A percentile compares a stretch with the other conserved stretches of the same genome.
Conservation (phyloP, 1,140 invertebrate species). For the Adelges cooleyi region DNA sequence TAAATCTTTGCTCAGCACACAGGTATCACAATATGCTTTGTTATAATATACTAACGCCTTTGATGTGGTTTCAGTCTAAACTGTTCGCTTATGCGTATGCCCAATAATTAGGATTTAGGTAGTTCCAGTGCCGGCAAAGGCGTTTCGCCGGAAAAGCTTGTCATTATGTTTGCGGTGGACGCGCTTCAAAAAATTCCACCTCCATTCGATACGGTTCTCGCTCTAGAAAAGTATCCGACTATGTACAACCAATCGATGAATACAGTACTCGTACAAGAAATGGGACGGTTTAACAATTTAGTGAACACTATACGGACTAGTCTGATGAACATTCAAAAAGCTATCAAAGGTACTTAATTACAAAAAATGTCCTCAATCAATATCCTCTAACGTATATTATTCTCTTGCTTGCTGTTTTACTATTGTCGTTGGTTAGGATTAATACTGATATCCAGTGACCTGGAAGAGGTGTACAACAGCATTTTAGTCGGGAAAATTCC, state of each 20-base stretch:
- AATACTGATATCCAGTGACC: slow-evolving; percentile 72
- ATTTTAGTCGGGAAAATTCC: slow-evolving; percentile 71
- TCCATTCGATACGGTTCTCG: slow-evolving; percentile 55
- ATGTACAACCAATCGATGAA: slow-evolving; percentile 79
- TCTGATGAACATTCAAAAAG: slow-evolving; percentile 61
- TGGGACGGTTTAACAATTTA: slow-evolving; percentile 70
- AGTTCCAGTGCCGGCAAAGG: neutral
- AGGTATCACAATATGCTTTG: slow-evolving; percentile 44
- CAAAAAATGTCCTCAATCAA: neutral
- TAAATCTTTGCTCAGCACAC: slow-evolving; percentile 65
- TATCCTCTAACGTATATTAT: too few relatives aligned
- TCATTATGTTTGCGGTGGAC: slow-evolving; percentile 43
- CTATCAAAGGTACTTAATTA: slow-evolving; percentile 56
- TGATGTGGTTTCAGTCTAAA: too few relatives aligned
- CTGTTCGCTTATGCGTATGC: too few relatives aligned
- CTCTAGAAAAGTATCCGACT: slow-evolving; percentile 63
- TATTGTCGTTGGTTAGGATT: slow-evolving; percentile 47
- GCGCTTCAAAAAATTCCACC: slow-evolving; percentile 60
- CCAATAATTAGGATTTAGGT: neutral
- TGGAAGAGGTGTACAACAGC: slow-evolving; percentile 63
- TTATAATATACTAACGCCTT: too few relatives aligned
- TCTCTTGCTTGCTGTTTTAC: too few relatives aligned
- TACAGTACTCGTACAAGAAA: slow-evolving; percentile 53
- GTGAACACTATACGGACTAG: slow-evolving; percentile 51
- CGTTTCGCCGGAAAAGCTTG: neutral